Evolutionary conservation across 2,113 vertebrate genomes (phyloP), one percentile per base, ranked within the genome.

Genomic region (Microtus montanus): DNA sequence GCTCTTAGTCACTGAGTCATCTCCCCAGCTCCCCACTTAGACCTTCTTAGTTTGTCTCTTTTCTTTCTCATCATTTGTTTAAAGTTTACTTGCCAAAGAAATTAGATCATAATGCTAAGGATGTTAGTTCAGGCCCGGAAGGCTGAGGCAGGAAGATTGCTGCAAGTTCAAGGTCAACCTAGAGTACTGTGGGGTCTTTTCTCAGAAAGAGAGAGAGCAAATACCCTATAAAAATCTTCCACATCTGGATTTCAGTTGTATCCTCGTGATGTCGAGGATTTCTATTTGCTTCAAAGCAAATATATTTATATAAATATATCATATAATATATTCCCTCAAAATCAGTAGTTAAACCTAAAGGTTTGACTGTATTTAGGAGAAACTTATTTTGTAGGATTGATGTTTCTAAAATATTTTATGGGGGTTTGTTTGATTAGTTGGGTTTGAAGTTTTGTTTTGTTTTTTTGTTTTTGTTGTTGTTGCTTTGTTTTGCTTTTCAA

Each of bases 321-420:
- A 54, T 54, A 17, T 54, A 85, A 54, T 54, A 17, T 54, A 85
- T 86, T 89, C 89, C 61, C 71, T 89, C 35, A 26, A 91, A 74
- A 89, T 3, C 74, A 91, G 54, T 78, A 92, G 64, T 87, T 88
- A 96, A 96, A 84, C 44, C 38, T 80, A 93, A 86, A 86, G 14
- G 5, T 79, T 68, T 95, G 61, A 47, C 20, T 33, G 28, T 85
- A 30, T 47, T 63, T 33, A 66, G 41, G 28, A 33, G 44, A 63
- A 44, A 33, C 24, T 73, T 91, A 33, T 73, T 33, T 77, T 66
- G 77, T 86, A 66, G 52, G 82, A 66, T 38, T 92, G 33, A 22
- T 80, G 4, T 85, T 96, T 79, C 49, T 64, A 70, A 89, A 96
- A 71, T 82, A 79, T 87, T 85, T 87, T 87, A 14, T 78, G 20